Percentiles rank a stretch among this genome's conserved stretches.
These are phyloP conservation scores for Synanthedon formicaeformis DNA, from an alignment of 2,888 invertebrate species.

Conservation along the genomic window DNA sequence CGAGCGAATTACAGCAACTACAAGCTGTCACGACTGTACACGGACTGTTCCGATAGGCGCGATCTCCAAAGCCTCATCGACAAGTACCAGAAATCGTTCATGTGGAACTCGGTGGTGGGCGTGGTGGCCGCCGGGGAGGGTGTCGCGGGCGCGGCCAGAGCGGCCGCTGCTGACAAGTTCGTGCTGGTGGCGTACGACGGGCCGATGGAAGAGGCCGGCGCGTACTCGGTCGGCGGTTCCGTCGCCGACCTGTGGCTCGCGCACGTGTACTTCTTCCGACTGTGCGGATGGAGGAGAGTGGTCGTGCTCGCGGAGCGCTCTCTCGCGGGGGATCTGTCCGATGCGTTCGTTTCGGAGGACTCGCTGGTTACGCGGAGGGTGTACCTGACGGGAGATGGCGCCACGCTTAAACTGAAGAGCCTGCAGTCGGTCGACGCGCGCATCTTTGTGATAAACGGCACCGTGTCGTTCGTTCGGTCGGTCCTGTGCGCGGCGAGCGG, in stretches of 20 bases:
- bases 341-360: not conserved
- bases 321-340: constrained; percentile 1
- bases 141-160: constrained; percentile 15
- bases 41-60: constrained; percentile 11
- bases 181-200: constrained; percentile 15
- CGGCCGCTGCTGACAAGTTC: constrained; percentile 5
- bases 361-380: not conserved
- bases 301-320: constrained; percentile 77
- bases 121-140: constrained; percentile 3
- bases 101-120: constrained; percentile 1
- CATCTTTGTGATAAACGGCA: constrained; percentile 85
- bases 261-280: constrained; percentile 8
- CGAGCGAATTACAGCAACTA: not conserved
- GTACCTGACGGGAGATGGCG: not conserved
- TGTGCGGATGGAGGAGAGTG: constrained; percentile 74
- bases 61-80: constrained; percentile 5
- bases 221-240: constrained; percentile 9
- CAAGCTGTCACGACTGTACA: not conserved
- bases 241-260: constrained; percentile 13
- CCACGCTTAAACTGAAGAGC: constrained; percentile 3
- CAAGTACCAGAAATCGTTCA: not conserved
- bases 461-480: constrained; percentile 70
- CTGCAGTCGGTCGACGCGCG: constrained; percentile 59
- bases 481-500: constrained; percentile 74
- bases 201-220: constrained; percentile 7